These are phyloP conservation scores for Phortica okadai DNA, from an alignment of 2,888 invertebrate genomes.

Conservation along the genomic window DNA sequence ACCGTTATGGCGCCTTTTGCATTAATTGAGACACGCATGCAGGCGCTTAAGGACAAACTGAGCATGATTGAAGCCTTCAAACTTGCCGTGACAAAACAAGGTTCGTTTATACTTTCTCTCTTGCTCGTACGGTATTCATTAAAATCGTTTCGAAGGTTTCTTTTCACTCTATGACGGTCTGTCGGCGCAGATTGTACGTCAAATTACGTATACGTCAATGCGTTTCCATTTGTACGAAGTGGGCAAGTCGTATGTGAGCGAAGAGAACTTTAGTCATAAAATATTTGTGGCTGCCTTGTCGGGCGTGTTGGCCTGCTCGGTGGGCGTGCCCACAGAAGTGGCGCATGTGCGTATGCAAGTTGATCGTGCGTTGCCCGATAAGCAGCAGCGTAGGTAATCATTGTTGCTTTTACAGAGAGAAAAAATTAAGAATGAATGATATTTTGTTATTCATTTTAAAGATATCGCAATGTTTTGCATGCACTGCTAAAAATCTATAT, in stretches of 20 bases:
- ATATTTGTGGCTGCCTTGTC: conserved; percentile 4
- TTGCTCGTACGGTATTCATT: neutral
- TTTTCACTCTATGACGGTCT: conserved; percentile 26
- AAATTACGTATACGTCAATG: conserved; percentile 20
- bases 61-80: conserved; percentile 2
- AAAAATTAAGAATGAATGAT: neutral
- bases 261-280: conserved; percentile 13
- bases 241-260: conserved; percentile 7
- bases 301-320: neutral
- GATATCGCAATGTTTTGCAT: conserved; percentile 45
- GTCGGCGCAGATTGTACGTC: conserved; percentile 22
- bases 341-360: conserved; percentile 27
- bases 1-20: conserved; percentile 11
- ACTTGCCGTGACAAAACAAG: conserved; percentile 1
- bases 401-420: neutral
- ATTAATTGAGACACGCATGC: conserved; percentile 29
- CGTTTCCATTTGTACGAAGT: conserved; percentile 30
- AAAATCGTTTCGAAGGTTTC: conserved; percentile 5
- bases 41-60: neutral
- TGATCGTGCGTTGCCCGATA: conserved; percentile 4
- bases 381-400: conserved; percentile 8
- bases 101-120: neutral
- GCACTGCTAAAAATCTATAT: conserved; percentile 45
- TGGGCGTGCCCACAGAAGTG: conserved; percentile 27
- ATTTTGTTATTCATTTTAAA: conserved; percentile 11